phyloP scores from a whole-genome alignment of 2,113 vertebrate genomes.

The Pyrgilauda ruficollis region DNA sequence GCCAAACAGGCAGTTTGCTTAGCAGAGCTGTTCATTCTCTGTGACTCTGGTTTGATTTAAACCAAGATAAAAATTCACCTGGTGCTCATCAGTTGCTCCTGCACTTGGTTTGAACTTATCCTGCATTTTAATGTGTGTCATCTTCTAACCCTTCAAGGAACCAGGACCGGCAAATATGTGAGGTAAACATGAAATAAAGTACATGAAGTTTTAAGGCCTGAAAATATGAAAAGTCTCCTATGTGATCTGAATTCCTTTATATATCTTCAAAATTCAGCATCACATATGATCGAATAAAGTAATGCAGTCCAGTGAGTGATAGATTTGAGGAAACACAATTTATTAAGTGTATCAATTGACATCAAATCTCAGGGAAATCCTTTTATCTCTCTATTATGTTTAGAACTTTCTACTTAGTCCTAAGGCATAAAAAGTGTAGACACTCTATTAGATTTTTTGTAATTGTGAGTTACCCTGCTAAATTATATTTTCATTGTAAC shows the following conservation, averaged over 20 bases:
- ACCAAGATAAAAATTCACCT: not conserved
- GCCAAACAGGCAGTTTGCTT: not conserved
- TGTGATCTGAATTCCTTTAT: not conserved
- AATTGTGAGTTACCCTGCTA: not conserved
- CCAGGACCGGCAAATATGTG: not conserved
- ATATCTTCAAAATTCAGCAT: not conserved
- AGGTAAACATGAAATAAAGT: not conserved
- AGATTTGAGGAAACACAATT: not conserved
- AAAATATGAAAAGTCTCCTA: not conserved
- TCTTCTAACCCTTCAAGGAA: not conserved
- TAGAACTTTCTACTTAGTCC: not conserved
- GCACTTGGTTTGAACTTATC: not conserved
- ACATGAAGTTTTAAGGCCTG: not conserved
- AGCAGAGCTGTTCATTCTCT: not conserved
- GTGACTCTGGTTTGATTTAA: not conserved
- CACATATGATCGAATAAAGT: not conserved
- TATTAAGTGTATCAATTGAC: not conserved
- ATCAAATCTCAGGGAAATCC: not conserved
- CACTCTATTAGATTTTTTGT: not conserved
- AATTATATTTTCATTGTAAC: not conserved
- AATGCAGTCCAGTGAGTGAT: not conserved
- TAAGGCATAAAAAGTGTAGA: not conserved
- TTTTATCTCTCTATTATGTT: not conserved
- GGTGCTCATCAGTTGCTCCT: not conserved
- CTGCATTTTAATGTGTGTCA: rapidly evolving